A percentile compares a stretch with the other conserved stretches of the same genome.
Conservation (phyloP, 1,140 invertebrate genomes). For the Drosophila setifemur region DNA sequence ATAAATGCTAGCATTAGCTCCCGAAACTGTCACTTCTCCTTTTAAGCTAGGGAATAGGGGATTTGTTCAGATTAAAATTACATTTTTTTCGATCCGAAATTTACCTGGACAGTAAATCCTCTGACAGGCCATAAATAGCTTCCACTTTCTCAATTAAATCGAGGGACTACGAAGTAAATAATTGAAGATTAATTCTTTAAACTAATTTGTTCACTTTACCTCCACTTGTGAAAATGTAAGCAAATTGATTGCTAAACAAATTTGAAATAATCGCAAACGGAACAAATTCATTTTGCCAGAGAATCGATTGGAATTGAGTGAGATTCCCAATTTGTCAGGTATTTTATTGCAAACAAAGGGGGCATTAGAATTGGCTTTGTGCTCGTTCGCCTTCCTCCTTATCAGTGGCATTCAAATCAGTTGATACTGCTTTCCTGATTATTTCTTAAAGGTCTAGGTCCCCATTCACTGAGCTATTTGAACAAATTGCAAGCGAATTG, state of each 20-base stretch:
- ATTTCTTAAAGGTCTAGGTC: neutral
- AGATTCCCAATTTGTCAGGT: neutral
- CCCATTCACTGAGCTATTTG: neutral
- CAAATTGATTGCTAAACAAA: neutral
- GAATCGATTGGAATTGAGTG: slow-evolving; percentile 12
- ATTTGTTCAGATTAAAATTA: neutral
- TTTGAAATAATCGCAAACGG: neutral
- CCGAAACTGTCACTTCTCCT: neutral
- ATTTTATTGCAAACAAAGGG: slow-evolving; percentile 17
- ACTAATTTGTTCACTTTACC: neutral
- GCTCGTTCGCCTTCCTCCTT: neutral
- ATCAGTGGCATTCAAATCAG: slow-evolving; percentile 16
- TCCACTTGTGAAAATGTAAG: neutral
- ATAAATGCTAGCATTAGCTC: neutral
- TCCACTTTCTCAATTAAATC: slow-evolving; percentile 14
- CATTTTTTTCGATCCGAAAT: neutral
- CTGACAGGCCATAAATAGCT: slow-evolving; percentile 14
- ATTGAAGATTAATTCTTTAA: neutral
- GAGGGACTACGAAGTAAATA: slow-evolving; percentile 4
- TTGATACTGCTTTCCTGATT: slow-evolving; percentile 31
- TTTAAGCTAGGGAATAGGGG: neutral
- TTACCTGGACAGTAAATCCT: slow-evolving; percentile 21
- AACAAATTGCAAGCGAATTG: neutral
- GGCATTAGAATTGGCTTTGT: slow-evolving; percentile 1
- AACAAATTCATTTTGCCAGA: slow-evolving; percentile 9